phyloP scores from a whole-genome alignment of 2,797 vertebrate genomes.

The Tinamus major region DNA sequence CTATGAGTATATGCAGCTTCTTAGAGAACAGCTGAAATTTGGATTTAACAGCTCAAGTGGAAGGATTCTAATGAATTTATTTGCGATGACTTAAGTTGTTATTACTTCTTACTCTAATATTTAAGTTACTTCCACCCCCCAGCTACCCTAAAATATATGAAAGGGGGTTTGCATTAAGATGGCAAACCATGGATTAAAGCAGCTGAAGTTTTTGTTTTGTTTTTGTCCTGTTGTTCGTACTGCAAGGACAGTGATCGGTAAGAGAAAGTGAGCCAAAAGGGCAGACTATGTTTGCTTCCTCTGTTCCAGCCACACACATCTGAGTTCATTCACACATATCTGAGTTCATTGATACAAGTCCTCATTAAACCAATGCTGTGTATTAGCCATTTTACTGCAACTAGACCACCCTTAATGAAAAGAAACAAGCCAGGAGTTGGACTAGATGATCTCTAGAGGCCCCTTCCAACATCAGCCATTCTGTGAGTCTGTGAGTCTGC shows the following conservation, averaged over 20 bases:
- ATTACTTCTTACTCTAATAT: not conserved
- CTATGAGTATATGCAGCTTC: not conserved
- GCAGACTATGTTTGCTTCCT: not conserved
- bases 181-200: not conserved
- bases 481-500: not conserved
- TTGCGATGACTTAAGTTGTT: not conserved
- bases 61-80: not conserved
- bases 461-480: no score
- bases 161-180: not conserved
- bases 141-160: not conserved
- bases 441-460: no score
- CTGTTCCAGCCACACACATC: not conserved
- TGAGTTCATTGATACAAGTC: not conserved
- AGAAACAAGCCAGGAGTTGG: not conserved
- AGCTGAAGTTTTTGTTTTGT: not conserved
- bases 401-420: not conserved
- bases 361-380: not conserved
- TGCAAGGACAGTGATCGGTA: not conserved
- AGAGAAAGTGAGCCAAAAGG: not conserved
- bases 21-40: not conserved
- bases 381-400: not conserved
- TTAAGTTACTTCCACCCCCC: not conserved
- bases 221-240: not conserved
- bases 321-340: not conserved
- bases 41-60: not conserved